Conservation (phyloP, 2,888 invertebrate genomes). For the Acanthosepion lycidas region DNA sequence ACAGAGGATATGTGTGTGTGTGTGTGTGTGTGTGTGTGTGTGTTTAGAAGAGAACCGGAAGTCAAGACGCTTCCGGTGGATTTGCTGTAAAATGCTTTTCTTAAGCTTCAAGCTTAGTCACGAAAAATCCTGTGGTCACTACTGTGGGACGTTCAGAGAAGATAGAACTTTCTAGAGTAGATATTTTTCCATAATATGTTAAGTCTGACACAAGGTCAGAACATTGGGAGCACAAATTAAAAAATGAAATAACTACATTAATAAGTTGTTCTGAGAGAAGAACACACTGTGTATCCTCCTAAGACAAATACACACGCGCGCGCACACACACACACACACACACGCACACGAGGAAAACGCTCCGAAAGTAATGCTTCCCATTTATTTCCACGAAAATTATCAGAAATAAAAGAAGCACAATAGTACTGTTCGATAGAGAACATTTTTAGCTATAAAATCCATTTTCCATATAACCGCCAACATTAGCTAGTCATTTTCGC, state of each 20-base stretch:
- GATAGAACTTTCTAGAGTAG: neutral
- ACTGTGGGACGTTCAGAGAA: neutral
- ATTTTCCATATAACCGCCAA: no score
- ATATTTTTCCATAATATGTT: neutral
- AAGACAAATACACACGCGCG: neutral
- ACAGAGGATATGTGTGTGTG: neutral
- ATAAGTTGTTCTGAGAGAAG: no score
- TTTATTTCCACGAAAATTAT: no score
- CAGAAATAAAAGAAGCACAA: no score
- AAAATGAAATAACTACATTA: no score
- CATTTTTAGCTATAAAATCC: no score
- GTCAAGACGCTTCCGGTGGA: neutral
- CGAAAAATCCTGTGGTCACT: neutral
- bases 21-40: neutral
- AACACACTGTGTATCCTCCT: neutral
- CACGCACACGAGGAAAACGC: no score
- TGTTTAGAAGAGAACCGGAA: neutral
- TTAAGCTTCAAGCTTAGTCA: neutral
- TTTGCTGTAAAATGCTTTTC: neutral
- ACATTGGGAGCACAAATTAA: neutral
- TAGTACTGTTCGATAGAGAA: no score
- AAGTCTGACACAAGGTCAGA: neutral
- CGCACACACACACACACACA: neutral
- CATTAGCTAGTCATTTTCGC: no score
- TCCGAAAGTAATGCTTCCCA: no score